Evolutionary conservation across 2,888 invertebrate genomes (phyloP), one percentile per base, ranked within the genome.

Genomic region (Tipula vernalis): DNA sequence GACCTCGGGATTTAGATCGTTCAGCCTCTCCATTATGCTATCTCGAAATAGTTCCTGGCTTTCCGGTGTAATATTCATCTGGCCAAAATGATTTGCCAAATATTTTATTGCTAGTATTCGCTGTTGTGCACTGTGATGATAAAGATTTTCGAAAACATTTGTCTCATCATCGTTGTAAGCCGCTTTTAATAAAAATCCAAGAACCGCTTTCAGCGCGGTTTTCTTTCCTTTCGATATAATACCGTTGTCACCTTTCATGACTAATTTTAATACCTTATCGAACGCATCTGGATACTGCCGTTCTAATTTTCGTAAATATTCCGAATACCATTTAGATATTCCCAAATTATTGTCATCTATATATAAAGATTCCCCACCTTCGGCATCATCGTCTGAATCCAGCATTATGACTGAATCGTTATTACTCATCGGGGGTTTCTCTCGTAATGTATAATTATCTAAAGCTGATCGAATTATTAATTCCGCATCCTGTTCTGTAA

Each of bases 241-340:
- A 42, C 90, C 91, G 36, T 90, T 86, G n/a, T 51, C 86, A 89
- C 3, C 91, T 87, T 92, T 91, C 90, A 94, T 92, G 36, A 94
- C 92, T 15, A 92, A 92, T 89, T 95, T 94, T 0, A 96, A 92
- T 83, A 94, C 94, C 86, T 92, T 91, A 89, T 96, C 96, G 89
- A 96, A 96, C 12, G 93, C 93, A 0, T 92, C 92, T 0, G 97
- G 95, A 90, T 96, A 96, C 88, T 94, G 94, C 4, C 91, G 92
- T 90, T 97, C 96, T 1, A 96, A 90, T 36, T 91, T 93, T 87
- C 93, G 92, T 0, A 96, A 89, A 42, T 94, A 92, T 18, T 91
- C 88, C 0, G 92, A 92, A 88, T 93, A 94, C 94, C 94, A 94
- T 0, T 90, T 89, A 15, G 92, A 89, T 28, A 92, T 90, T 88